A percentile compares a stretch with the other conserved stretches of the same genome.
These are phyloP conservation scores for Drosophila pachea DNA, from an alignment of 1,140 invertebrate species.

Conservation along the genomic window DNA sequence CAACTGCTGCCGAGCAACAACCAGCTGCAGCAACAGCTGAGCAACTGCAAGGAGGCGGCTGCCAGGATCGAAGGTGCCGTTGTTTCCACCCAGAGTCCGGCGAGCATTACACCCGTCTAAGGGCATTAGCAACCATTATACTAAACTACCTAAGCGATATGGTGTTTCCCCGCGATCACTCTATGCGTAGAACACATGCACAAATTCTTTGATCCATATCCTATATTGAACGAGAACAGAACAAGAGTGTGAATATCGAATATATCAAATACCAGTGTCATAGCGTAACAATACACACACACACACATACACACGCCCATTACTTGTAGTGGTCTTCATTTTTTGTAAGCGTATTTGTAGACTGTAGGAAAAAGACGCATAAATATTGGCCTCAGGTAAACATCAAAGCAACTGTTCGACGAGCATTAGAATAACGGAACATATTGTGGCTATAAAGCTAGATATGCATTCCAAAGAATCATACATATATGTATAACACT, in stretches of 20 bases:
- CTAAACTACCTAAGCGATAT: conserved; percentile 11
- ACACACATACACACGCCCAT: conserved; percentile 27
- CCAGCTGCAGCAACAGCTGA: conserved; percentile 30
- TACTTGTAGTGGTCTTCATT: conserved; percentile 53
- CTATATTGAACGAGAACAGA: conserved; percentile 1
- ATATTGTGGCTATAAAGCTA: conserved; percentile 7
- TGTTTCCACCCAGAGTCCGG: conserved; percentile 35
- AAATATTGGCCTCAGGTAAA: conserved; percentile 54
- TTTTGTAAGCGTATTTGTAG: conserved; percentile 38
- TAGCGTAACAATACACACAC: conserved; percentile 40
- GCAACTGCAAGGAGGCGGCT: conserved; percentile 61
- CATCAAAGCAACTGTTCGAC: not conserved
- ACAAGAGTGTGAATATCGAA: conserved; percentile 18
- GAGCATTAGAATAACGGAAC: not conserved
- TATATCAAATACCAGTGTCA: conserved; percentile 37
- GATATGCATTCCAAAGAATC: conserved; percentile 16
- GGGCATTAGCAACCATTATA: conserved; percentile 20
- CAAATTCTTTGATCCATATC: conserved; percentile 6
- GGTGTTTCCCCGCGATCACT: not conserved
- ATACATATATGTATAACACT: conserved; percentile 48
- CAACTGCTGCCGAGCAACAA: conserved; percentile 7
- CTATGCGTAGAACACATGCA: conserved; percentile 22
- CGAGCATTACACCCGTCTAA: conserved; percentile 66
- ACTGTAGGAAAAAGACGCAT: conserved; percentile 21
- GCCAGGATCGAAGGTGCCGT: conserved; percentile 53